Percentiles rank a stretch among this genome's conserved stretches.
phyloP scores from a whole-genome alignment of 2,113 vertebrate genomes.

The Sporophila hypoxantha region DNA sequence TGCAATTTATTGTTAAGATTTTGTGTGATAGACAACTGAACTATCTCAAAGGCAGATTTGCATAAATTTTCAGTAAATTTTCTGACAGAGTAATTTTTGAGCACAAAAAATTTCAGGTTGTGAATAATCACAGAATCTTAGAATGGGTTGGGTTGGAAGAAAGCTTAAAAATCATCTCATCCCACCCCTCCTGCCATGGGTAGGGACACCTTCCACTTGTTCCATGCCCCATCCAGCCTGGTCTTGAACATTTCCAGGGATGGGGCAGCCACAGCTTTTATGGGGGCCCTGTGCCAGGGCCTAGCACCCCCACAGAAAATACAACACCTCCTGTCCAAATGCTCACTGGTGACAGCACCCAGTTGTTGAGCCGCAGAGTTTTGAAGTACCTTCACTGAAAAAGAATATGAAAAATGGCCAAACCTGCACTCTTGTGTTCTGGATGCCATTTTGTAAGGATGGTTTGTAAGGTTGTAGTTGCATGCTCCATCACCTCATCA shows the following conservation, averaged over 20 bases:
- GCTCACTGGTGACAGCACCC: not conserved
- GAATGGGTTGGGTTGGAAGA: not conserved
- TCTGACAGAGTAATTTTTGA: not conserved
- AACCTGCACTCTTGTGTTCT: not conserved
- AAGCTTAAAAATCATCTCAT: not conserved
- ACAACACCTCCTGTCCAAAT: not conserved
- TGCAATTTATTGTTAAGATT: not conserved
- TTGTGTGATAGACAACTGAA: not conserved
- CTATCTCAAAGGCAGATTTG: not conserved
- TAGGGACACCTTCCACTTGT: not conserved
- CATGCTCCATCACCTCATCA: not conserved
- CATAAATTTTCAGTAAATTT: not conserved
- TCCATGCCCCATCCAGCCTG: not conserved
- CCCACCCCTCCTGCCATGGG: not conserved
- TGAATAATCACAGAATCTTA: not conserved
- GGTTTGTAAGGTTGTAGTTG: accelerated
- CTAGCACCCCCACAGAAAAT: not conserved
- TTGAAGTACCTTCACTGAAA: not conserved
- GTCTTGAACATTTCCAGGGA: not conserved
- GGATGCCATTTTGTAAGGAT: not conserved
- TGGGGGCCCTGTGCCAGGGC: not conserved
- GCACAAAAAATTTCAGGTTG: not conserved
- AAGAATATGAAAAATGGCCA: not conserved
- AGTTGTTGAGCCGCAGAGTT: not conserved
- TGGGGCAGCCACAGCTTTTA: not conserved